A percentile compares a stretch with the other conserved stretches of the same genome.
These are phyloP conservation scores for Chaetoderma sp. DNA, from an alignment of 2,888 invertebrate species.

Conservation along the genomic window DNA sequence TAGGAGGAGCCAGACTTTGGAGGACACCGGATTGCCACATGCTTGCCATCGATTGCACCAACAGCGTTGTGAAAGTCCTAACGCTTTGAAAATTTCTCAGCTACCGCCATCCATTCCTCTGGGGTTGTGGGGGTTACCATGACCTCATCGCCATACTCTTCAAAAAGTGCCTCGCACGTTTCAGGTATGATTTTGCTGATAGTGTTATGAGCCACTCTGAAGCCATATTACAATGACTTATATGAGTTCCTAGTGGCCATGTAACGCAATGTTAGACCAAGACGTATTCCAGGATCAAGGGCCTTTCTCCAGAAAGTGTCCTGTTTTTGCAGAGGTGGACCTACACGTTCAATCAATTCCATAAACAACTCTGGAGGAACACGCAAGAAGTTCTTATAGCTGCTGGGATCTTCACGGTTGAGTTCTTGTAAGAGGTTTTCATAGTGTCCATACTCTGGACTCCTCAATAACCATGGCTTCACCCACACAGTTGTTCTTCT, in stretches of 20 bases:
- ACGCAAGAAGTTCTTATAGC: background rate
- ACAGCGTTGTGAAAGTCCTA: slow-evolving; percentile 12
- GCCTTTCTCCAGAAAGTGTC: background rate
- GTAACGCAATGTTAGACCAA: slow-evolving; percentile 24
- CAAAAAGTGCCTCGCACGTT: slow-evolving; percentile 20
- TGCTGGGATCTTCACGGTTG: slow-evolving; percentile 1
- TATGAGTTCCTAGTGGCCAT: slow-evolving; percentile 24
- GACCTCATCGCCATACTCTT: slow-evolving; percentile 9
- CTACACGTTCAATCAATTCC: background rate
- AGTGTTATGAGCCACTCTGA: slow-evolving; percentile 25
- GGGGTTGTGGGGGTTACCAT: background rate
- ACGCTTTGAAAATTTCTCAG: background rate
- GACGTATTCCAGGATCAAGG: slow-evolving; percentile 16
- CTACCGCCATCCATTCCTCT: slow-evolving; percentile 14
- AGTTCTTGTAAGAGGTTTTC: slow-evolving; percentile 11
- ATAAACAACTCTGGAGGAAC: slow-evolving; percentile 11
- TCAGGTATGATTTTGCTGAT: slow-evolving; percentile 10
- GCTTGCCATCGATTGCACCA: slow-evolving; percentile 15
- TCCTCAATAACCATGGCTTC: background rate
- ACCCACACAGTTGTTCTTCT: background rate
- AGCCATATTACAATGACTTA: slow-evolving; percentile 8
- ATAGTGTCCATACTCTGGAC: background rate
- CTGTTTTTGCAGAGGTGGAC: background rate
- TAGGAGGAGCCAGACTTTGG: background rate
- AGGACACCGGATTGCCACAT: slow-evolving; percentile 16